Evolutionary conservation across 2,888 invertebrate species (phyloP).

Genomic region (Machimus rusticus): DNA sequence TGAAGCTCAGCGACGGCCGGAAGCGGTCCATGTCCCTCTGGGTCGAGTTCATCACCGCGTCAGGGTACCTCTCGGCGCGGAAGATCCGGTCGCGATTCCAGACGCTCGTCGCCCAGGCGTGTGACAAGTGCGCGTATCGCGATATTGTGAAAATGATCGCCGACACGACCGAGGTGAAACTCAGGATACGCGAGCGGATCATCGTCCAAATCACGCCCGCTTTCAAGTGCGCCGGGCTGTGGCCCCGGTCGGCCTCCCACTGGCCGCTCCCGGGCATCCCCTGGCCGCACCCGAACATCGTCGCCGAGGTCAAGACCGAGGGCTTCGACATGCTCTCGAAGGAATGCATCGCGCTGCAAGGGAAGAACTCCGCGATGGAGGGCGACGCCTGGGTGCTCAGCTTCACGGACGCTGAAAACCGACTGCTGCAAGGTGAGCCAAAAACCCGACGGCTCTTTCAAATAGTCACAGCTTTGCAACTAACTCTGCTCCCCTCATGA

Average conservation of each 20-base stretch:
- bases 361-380: constrained; percentile 90
- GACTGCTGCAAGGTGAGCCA: constrained; percentile 75
- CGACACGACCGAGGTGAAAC: constrained; percentile 92
- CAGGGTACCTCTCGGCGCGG: constrained; percentile 92
- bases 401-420: constrained; percentile 91
- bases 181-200: constrained; percentile 88
- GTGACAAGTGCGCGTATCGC: constrained; percentile 92
- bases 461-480: not conserved
- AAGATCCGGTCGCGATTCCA: constrained; percentile 95
- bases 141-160: constrained; percentile 95
- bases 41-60: constrained; percentile 98
- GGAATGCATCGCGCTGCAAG: constrained; percentile 83
- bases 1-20: constrained; percentile 93
- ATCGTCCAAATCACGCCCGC: constrained; percentile 96
- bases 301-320: constrained; percentile 93
- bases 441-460: not conserved
- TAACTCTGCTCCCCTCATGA: no score
- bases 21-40: constrained; percentile 97
- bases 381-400: constrained; percentile 96
- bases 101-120: constrained; percentile 87
- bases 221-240: constrained; percentile 91
- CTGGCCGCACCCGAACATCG: constrained; percentile 93
- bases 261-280: constrained; percentile 92
- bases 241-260: constrained; percentile 93
- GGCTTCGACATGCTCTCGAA: constrained; percentile 94